Evolutionary conservation across 2,888 invertebrate species (phyloP).

Genomic region (Glomeris marginata): DNA sequence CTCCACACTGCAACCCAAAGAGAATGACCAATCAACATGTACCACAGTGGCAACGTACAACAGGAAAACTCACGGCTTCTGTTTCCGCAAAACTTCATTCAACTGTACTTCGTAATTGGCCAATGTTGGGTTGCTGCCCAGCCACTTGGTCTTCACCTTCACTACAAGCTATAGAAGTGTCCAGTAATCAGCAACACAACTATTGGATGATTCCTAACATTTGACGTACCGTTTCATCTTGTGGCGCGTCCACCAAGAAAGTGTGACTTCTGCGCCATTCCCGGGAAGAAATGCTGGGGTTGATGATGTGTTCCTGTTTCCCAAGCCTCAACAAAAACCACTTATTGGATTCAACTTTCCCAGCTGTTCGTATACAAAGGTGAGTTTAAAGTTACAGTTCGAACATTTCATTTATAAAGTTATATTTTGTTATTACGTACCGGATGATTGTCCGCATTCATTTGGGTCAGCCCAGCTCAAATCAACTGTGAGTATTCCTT

Average conservation of each 20-base stretch:
- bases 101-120: constrained; percentile 34
- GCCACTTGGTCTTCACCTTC: constrained; percentile 36
- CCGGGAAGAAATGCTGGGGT: constrained; percentile 1
- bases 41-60: background rate
- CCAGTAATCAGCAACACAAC: too few species aligned
- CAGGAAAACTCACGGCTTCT: background rate
- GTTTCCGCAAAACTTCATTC: background rate
- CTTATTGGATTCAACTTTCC: too few species aligned
- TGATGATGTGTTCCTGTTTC: too few species aligned
- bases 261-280: constrained; percentile 36
- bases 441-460: constrained; percentile 8
- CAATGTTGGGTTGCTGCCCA: constrained; percentile 36
- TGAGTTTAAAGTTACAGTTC: too few species aligned
- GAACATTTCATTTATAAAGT: too few species aligned
- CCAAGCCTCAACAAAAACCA: too few species aligned
- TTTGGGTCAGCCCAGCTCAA: constrained; percentile 24
- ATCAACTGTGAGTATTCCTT: constrained; percentile 36
- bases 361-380: too few species aligned
- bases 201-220: too few species aligned
- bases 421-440: background rate
- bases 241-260: constrained; percentile 34
- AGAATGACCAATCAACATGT: background rate
- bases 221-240: constrained; percentile 27
- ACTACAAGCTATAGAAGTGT: constrained; percentile 28
- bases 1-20: constrained; percentile 28